A percentile compares a stretch with the other conserved stretches of the same genome.
Evolutionary conservation across 2,797 vertebrate genomes (phyloP).

Genomic region (Acipenser oxyrinchus): DNA sequence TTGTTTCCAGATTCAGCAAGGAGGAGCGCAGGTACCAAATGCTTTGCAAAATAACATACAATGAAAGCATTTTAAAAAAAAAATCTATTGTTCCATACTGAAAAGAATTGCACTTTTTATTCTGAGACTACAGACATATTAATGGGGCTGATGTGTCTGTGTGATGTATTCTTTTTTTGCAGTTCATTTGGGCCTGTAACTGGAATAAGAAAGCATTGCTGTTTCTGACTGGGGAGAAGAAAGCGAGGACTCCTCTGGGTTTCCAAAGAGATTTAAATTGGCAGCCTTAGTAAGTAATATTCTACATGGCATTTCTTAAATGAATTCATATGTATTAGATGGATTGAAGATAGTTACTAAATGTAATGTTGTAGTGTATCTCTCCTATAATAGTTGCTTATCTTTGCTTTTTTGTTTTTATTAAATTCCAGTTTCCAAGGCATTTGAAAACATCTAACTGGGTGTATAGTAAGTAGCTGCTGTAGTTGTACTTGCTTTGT

Average conservation of each 20-base stretch:
- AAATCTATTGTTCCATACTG: slow-evolving; percentile 38
- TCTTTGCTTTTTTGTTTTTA: slow-evolving; percentile 31
- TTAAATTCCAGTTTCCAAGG: slow-evolving; percentile 56
- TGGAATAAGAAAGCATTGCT: slow-evolving; percentile 78
- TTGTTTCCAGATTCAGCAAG: slow-evolving; percentile 54
- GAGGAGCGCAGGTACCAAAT: slow-evolving; percentile 65
- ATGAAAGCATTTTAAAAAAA: slow-evolving; percentile 18
- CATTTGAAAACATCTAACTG: slow-evolving; percentile 48
- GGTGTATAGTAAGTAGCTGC: slow-evolving; percentile 56
- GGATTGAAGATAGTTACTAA: background rate
- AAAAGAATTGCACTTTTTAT: slow-evolving; percentile 41
- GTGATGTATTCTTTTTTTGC: slow-evolving; percentile 59
- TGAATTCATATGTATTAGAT: background rate
- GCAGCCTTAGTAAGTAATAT: slow-evolving; percentile 71
- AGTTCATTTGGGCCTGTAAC: slow-evolving; percentile 74
- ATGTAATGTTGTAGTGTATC: background rate
- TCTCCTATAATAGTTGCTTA: slow-evolving; percentile 24
- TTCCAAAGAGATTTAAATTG: slow-evolving; percentile 68
- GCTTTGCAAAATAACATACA: slow-evolving; percentile 25
- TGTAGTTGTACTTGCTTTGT: slow-evolving; percentile 32
- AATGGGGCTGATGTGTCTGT: slow-evolving; percentile 38
- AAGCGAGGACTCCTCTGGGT: slow-evolving; percentile 78
- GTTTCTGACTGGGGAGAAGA: slow-evolving; percentile 68
- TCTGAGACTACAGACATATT: slow-evolving; percentile 40
- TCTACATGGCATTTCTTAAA: slow-evolving; percentile 10